Evolutionary conservation across 2,888 invertebrate genomes (phyloP), one percentile per base, ranked within the genome.

Genomic region (Apodemia hepburni): DNA sequence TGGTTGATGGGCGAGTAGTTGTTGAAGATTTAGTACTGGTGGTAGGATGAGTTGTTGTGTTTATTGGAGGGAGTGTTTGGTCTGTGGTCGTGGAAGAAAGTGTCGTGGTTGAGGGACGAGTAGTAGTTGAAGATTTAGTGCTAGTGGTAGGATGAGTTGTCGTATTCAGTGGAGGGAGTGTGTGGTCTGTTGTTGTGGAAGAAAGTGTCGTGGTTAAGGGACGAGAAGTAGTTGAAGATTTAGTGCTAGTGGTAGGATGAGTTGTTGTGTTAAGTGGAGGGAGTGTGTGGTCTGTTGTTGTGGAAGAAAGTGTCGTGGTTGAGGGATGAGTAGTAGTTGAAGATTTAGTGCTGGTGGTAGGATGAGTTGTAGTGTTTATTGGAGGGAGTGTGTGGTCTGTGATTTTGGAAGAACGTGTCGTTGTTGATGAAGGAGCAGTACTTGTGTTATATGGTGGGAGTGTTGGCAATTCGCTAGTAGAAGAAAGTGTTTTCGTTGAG

Each of bases 231-330:
- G 11, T 38, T 4, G 58, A 17, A 15, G 57, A n/a, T 63, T 15
- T n/a, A 42, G 22, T 45, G 17, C 51, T 29, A 3, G 49, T 45
- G 27, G 45, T 5, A 57, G 58, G 22, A 51, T 60, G 22, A 42
- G 60, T 12, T 35, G 54, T 60, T 15, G 59, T n/a, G 9, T 12
- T 38, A 0, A 61, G 4, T 12, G 63, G 63, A 3, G 62, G 64
- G 22, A 54, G n/a, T n/a, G n/a, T n/a, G n/a, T n/a, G n/a, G n/a
- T n/a, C n/a, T n/a, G n/a, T n/a, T n/a, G n/a, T n/a, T n/a, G n/a
- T n/a, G n/a, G n/a, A n/a, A n/a, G n/a, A n/a, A n/a, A n/a, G n/a
- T n/a, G n/a, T n/a, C n/a, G n/a, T n/a, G n/a, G n/a, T n/a, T n/a
- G n/a, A n/a, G n/a, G n/a, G n/a, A n/a, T n/a, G n/a, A n/a, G n/a